Evolutionary conservation across 2,113 vertebrate genomes (phyloP), one percentile per base, ranked within the genome.

Genomic region (Aleadryas rufinucha): DNA sequence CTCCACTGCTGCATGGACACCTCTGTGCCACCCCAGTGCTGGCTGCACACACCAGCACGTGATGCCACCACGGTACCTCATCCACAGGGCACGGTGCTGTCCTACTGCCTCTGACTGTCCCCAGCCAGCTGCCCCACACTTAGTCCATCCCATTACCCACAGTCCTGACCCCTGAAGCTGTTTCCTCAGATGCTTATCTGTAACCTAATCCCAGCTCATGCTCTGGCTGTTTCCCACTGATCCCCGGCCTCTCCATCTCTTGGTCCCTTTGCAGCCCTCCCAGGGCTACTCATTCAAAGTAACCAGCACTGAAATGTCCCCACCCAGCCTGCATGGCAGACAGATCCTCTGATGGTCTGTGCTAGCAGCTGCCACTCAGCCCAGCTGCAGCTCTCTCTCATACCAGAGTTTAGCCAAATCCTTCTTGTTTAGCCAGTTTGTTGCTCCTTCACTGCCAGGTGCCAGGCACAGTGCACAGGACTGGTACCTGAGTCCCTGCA

Each of bases 51-150:
- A 54, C 16, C 8, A 65, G 20, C 1, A 1, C 12, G 22, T 33
- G 41, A 22, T 64, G 35, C 26, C 54, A 35, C 57, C 52, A 17
- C 3, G 22, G 68, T 42, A 76, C 49, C 33, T 87, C 84, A 77
- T 50, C 28, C 44, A 68, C 10, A 2, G 0, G 0, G 39, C 57
- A 63, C 1, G 2, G 49, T 1, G 10, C 2, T 85, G 75, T 75
- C 80, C 76, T 72, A 7, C 31, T 86, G 76, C 19, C 72, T 72
- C 52, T 70, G n/a, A 20, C 41, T 52, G 41, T 27, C 14, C 52
- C 14, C 54, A n/a, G 16, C 9, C 53, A 71, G 61, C 42, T 61
- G 47, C 23, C 47, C 31, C 53, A 30, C 6, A 61, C 28, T 27
- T 20, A 16, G 22, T n/a, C 72, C 66, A 39, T 81, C 68, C 95